Evolutionary conservation across 2,113 vertebrate genomes (phyloP), one percentile per base, ranked within the genome.

Genomic region (Odontophorus gujanensis): DNA sequence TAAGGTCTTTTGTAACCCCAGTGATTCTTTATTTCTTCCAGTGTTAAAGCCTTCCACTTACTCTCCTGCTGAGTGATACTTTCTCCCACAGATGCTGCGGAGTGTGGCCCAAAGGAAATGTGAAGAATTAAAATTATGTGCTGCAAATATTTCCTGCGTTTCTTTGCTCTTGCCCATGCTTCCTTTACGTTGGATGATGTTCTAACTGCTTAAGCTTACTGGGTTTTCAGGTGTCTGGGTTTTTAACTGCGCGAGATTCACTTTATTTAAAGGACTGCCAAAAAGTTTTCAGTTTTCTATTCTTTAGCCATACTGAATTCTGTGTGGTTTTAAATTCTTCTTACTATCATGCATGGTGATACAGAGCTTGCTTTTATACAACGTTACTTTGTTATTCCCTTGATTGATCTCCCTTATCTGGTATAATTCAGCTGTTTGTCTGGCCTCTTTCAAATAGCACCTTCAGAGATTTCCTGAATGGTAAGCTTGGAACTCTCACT

Each of bases 391-490:
- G 20, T 89, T 89, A 43, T 13, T 32, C 16, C 81, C 47, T 63
- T 73, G 42, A 83, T 25, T 85, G 82, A 81, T 93, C 30, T 58
- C 77, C 40, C 47, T 89, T 83, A 89, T 94, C 72, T 83, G 15
- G 28, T 89, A 5, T 59, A 83, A 85, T 93, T 92, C 43, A 93
- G 59, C 59, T 93, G 47, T 71, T 85, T 91, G 19, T 50, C 53
- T 79, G 78, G 12, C 76, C 92, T 75, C 51, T 84, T 82, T 87
- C 61, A 91, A 93, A 3, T 81, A 83, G 51, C 47, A 71, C 59
- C 36, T 81, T 87, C 65, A 43, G 47, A 87, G n/a, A 50, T 80
- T 67, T 89, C 47, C 43, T 91, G 75, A 89, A 47, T 18, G 58
- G 32, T 15, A 71, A 71, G 17, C 59, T 59, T 85, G 72, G 34